These are phyloP conservation scores for Agrilus planipennis DNA, from an alignment of 1,140 invertebrate genomes.

Conservation along the genomic window DNA sequence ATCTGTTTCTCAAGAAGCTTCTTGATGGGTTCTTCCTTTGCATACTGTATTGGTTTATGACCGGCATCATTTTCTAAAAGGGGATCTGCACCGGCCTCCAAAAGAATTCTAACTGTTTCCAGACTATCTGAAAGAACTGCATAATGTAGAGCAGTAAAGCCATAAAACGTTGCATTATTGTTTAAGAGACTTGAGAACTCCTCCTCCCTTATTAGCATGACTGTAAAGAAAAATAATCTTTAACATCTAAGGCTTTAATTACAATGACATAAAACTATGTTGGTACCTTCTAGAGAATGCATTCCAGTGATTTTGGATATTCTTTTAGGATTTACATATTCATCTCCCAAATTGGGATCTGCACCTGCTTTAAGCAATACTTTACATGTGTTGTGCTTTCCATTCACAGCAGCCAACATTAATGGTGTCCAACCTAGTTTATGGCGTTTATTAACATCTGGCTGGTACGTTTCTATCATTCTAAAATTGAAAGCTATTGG, in stretches of 20 bases:
- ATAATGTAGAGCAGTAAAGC: constrained; percentile 85
- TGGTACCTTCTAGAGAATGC: constrained; percentile 29
- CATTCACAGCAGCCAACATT: constrained; percentile 73
- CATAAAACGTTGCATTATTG: constrained; percentile 62
- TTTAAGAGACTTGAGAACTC: constrained; percentile 63
- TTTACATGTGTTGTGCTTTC: constrained; percentile 49
- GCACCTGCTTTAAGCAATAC: constrained; percentile 63
- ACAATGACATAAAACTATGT: neutral
- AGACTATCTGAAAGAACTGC: constrained; percentile 65
- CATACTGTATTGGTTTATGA: constrained; percentile 66
- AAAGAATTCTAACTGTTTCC: constrained; percentile 43
- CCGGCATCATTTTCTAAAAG: constrained; percentile 64
- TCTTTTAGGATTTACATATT: constrained; percentile 60
- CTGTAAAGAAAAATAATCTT: constrained; percentile 12
- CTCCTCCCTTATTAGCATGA: constrained; percentile 29
- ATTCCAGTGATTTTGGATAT: constrained; percentile 37
- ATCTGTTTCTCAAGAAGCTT: constrained; percentile 21
- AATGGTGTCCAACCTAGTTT: constrained; percentile 75
- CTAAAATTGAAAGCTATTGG: constrained; percentile 14
- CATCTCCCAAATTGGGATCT: constrained; percentile 66
- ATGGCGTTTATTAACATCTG: constrained; percentile 54
- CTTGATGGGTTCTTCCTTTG: constrained; percentile 39
- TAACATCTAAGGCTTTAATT: neutral
- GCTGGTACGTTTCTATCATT: constrained; percentile 29
- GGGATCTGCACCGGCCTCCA: constrained; percentile 62